Percentiles rank a stretch among this genome's conserved stretches.
These are phyloP conservation scores for Agonopterix alstromeriana DNA, from an alignment of 2,888 invertebrate species.

Conservation along the genomic window DNA sequence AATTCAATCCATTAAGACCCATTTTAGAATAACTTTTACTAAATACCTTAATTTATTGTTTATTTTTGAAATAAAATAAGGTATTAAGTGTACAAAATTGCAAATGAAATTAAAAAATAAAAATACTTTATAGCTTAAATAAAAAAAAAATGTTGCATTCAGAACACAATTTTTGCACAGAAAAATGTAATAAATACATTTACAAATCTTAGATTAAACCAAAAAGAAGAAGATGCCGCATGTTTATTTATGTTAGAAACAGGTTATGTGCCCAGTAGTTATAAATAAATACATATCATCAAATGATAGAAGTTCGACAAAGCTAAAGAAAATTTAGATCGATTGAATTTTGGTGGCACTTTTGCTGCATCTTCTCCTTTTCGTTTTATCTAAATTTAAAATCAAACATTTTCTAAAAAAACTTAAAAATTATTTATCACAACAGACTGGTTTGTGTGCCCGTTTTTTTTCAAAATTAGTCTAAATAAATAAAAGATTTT, in stretches of 20 bases:
- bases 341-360: too few relatives aligned
- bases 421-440: constrained; percentile 68
- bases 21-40: constrained; percentile 35
- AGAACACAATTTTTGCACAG: constrained; percentile 39
- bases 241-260: too few relatives aligned
- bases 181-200: constrained; percentile 33
- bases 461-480: constrained; percentile 33
- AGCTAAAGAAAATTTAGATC: too few relatives aligned
- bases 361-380: too few relatives aligned
- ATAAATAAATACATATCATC: too few relatives aligned
- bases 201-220: too few relatives aligned
- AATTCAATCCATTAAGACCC: constrained; percentile 66
- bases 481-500: constrained; percentile 52
- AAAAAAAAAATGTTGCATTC: constrained; percentile 27
- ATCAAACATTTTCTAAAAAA: constrained; percentile 38
- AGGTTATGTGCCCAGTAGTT: too few relatives aligned
- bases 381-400: constrained; percentile 11
- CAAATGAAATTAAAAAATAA: constrained; percentile 23
- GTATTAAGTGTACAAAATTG: constrained; percentile 17
- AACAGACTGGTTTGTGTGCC: constrained; percentile 65
- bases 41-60: constrained; percentile 11
- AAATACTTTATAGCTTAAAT: constrained; percentile 24
- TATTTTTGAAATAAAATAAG: neutral
- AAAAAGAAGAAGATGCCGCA: too few relatives aligned
- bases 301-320: too few relatives aligned